Conservation (phyloP, 2,113 vertebrate species). For the Rostratula benghalensis region DNA sequence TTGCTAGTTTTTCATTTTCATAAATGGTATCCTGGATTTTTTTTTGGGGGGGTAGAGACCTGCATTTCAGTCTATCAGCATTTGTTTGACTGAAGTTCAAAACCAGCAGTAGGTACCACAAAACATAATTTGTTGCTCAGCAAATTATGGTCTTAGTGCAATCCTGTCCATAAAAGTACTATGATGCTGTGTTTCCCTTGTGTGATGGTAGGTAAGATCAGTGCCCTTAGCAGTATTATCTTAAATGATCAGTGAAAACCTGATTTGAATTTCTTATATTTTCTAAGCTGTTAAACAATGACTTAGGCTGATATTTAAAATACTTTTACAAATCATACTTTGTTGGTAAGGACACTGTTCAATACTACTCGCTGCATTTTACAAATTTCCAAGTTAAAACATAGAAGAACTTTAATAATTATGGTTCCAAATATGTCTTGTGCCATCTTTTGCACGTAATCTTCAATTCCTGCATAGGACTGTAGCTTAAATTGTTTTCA, state of each 20-base stretch:
- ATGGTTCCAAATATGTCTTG: not conserved
- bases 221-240: not conserved
- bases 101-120: not conserved
- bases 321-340: not conserved
- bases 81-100: not conserved
- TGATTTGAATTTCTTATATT: not conserved
- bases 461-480: not conserved
- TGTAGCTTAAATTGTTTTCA: not conserved
- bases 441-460: not conserved
- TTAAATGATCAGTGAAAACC: not conserved
- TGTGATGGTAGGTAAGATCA: not conserved
- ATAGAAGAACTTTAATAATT: no score
- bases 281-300: not conserved
- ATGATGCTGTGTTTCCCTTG: rapidly evolving
- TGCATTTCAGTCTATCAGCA: not conserved
- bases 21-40: no score
- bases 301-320: not conserved
- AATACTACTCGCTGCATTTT: not conserved
- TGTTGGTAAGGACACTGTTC: not conserved
- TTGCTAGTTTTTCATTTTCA: no score
- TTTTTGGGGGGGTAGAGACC: not conserved
- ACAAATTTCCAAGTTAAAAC: not conserved
- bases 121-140: not conserved
- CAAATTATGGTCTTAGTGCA: not conserved
- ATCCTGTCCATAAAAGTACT: not conserved